A percentile compares a stretch with the other conserved stretches of the same genome.
phyloP scores from a whole-genome alignment of 1,140 invertebrate species.

The Subanguina moxae region DNA sequence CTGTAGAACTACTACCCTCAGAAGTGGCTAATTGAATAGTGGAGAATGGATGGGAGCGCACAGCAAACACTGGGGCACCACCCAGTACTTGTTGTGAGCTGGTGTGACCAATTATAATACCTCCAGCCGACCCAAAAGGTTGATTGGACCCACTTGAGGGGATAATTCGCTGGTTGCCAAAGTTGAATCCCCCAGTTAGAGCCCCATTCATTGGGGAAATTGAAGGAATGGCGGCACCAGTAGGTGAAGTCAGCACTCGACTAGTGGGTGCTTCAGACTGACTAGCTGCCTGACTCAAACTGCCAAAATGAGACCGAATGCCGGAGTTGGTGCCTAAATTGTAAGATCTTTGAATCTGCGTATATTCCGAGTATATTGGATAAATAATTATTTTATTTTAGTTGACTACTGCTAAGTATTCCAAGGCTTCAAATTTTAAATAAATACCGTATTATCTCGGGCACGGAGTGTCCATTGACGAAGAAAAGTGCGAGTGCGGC shows the following conservation, averaged over 20 bases:
- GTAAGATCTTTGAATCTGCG: too few species aligned
- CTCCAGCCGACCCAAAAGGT: not conserved
- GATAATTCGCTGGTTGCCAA: not conserved
- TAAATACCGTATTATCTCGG: too few species aligned
- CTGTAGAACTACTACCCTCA: not conserved
- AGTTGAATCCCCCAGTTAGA: not conserved
- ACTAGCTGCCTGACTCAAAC: not conserved
- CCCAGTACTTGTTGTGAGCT: not conserved
- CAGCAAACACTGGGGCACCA: not conserved
- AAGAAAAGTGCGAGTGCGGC: too few species aligned
- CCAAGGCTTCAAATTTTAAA: too few species aligned
- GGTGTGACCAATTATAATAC: not conserved
- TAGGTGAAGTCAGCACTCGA: not conserved
- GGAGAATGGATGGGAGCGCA: not conserved
- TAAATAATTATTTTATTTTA: too few species aligned
- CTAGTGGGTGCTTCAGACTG: not conserved
- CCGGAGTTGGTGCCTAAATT: constrained; percentile 1
- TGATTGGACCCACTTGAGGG: not conserved
- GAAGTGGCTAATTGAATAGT: not conserved
- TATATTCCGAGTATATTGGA: too few species aligned
- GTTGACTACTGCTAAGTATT: too few species aligned
- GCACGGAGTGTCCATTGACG: too few species aligned
- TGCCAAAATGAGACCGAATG: not conserved
- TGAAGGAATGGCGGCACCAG: not conserved
- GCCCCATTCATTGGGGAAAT: constrained; percentile 1